Percentiles rank a stretch among this genome's conserved stretches.
Evolutionary conservation across 2,797 vertebrate genomes (phyloP).

Genomic region (Halcyon smyrnensis): DNA sequence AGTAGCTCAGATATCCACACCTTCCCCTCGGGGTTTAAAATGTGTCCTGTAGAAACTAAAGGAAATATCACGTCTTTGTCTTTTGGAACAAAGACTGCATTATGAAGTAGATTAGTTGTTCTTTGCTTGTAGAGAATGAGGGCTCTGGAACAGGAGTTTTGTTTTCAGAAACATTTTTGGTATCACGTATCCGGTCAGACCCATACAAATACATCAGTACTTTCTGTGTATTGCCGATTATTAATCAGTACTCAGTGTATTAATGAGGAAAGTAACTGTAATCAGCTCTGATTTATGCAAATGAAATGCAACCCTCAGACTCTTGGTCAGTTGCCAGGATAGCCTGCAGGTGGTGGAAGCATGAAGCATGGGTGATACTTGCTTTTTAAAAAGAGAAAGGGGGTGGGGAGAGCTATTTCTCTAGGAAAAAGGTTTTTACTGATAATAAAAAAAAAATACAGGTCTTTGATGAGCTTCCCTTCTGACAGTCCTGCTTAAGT

Average conservation of each 20-base stretch:
- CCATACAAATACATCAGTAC: background rate
- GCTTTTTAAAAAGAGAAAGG: background rate
- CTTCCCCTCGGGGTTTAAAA: background rate
- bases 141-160: background rate
- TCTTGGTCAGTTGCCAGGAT: conserved; percentile 53
- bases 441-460: background rate
- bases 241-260: conserved; percentile 34
- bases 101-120: background rate
- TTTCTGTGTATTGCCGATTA: background rate
- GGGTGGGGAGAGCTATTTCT: background rate
- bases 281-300: conserved; percentile 47
- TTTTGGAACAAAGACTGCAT: background rate
- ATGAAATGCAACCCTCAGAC: conserved; percentile 4
- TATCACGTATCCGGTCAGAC: background rate
- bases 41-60: background rate
- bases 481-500: background rate
- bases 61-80: background rate
- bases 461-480: background rate
- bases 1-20: background rate
- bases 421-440: background rate
- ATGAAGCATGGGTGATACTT: background rate
- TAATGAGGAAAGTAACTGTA: conserved; percentile 36
- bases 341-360: background rate
- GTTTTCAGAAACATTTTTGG: background rate
- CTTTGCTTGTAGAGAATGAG: background rate